Conservation (phyloP, 2,113 vertebrate species). For the Pseudorhombus dupliciocellatus region DNA sequence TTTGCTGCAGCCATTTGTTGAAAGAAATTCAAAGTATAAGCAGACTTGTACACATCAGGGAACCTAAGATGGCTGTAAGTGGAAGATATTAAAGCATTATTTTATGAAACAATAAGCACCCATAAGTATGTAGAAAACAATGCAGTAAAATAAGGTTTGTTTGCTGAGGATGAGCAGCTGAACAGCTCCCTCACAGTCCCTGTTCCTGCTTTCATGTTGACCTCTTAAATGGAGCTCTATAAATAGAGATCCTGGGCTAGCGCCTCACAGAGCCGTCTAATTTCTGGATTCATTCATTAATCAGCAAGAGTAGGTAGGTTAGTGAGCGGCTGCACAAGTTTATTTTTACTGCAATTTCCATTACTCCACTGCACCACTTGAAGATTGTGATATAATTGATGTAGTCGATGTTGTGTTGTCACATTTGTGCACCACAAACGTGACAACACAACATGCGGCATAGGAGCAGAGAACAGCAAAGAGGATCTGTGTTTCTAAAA, state of each 20-base stretch:
- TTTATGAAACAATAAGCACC: not conserved
- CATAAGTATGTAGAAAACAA: not conserved
- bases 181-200: slow-evolving; percentile 20
- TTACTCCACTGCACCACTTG: not conserved
- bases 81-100: too few species aligned
- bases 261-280: slow-evolving; percentile 17
- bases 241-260: slow-evolving; percentile 32
- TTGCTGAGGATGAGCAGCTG: slow-evolving; percentile 7
- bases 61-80: not conserved
- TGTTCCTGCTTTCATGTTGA: slow-evolving; percentile 28
- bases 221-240: slow-evolving; percentile 40
- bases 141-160: not conserved
- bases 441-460: too few species aligned
- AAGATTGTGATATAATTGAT: not conserved
- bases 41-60: not conserved
- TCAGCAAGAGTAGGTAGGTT: slow-evolving; percentile 8
- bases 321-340: not conserved
- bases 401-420: not conserved
- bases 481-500: not conserved
- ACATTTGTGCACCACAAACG: too few species aligned
- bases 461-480: not conserved
- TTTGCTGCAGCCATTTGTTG: not conserved
- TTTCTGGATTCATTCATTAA: slow-evolving; percentile 39
- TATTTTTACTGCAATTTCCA: not conserved
- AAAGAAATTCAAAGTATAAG: not conserved